phyloP scores from a whole-genome alignment of 2,888 invertebrate species.

The Nyleta sp. region DNA sequence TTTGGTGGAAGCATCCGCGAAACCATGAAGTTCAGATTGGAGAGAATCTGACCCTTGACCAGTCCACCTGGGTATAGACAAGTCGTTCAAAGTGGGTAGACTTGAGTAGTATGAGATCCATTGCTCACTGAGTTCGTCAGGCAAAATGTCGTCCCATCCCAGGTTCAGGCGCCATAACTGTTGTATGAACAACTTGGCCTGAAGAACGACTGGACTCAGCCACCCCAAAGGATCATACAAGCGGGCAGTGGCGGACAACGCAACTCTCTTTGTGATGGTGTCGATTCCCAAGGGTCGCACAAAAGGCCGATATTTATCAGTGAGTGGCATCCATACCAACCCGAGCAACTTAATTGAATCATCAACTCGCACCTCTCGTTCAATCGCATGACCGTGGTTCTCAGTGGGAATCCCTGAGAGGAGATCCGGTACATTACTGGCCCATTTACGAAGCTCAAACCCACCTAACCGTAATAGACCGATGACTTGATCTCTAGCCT shows the following conservation, averaged over 20 bases:
- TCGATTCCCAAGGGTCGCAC: background rate
- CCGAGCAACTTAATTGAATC: conserved; percentile 20
- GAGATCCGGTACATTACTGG: conserved; percentile 11
- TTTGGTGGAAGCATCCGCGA: conserved; percentile 48
- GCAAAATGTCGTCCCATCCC: background rate
- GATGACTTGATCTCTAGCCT: background rate
- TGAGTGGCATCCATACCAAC: conserved; percentile 8
- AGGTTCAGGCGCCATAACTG: conserved; percentile 11
- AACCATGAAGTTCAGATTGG: conserved; percentile 47
- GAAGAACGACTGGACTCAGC: conserved; percentile 25
- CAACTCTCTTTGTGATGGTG: conserved; percentile 28
- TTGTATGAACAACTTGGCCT: conserved; percentile 42
- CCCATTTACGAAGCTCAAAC: conserved; percentile 27
- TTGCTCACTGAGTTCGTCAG: background rate
- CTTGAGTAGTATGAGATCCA: background rate
- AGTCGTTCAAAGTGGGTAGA: background rate
- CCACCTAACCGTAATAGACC: background rate
- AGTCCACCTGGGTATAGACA: conserved; percentile 30
- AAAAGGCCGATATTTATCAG: background rate
- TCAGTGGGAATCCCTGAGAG: background rate
- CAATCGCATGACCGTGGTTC: conserved; percentile 23
- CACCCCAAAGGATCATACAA: conserved; percentile 50
- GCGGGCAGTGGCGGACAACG: conserved; percentile 33
- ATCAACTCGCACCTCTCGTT: background rate
- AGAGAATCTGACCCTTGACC: background rate